Conservation (phyloP, 2,797 vertebrate species). For the Onychomys leucogaster region DNA sequence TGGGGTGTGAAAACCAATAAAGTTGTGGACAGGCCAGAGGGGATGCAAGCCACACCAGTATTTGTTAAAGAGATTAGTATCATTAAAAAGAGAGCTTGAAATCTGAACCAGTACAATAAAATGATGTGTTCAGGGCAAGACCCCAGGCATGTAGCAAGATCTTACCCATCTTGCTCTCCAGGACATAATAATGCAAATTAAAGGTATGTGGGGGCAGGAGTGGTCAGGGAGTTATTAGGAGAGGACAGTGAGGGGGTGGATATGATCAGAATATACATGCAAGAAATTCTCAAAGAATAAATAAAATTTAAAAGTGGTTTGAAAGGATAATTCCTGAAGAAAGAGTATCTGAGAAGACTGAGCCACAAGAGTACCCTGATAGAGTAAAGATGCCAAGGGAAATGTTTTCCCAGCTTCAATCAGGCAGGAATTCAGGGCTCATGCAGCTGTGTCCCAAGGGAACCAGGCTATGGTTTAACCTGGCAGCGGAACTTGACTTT, state of each 20-base stretch:
- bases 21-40: not conserved
- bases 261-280: not conserved
- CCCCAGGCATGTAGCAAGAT: not conserved
- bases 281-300: not conserved
- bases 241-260: too few relatives aligned
- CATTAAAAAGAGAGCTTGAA: not conserved
- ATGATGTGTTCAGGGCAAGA: not conserved
- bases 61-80: not conserved
- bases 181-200: not conserved
- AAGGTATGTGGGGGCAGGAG: not conserved
- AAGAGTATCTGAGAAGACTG: not conserved
- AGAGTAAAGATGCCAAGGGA: not conserved
- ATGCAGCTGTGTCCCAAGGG: not conserved
- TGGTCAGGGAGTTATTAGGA: not conserved
- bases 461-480: not conserved
- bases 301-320: not conserved
- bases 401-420: not conserved
- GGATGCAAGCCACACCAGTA: not conserved
- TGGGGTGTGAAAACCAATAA: not conserved
- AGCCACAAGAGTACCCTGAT: not conserved
- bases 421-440: not conserved
- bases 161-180: not conserved
- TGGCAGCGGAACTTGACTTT: not conserved
- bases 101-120: not conserved
- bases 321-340: not conserved